Conservation (phyloP, 2,797 vertebrate genomes). For the Xenopus petersii region DNA sequence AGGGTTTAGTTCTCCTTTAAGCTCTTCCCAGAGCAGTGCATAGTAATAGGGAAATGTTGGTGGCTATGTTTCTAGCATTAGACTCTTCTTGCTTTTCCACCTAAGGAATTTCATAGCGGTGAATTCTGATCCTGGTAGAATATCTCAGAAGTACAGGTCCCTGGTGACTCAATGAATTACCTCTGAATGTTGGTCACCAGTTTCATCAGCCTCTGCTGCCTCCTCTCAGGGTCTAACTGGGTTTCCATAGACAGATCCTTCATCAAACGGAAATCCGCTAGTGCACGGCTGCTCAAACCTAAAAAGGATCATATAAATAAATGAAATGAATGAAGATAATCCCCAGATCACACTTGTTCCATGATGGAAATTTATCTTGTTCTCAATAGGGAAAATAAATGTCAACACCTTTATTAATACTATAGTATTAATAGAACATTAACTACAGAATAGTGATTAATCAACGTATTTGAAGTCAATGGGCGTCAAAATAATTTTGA, state of each 20-base stretch:
- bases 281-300: constrained; percentile 53
- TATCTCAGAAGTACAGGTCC: background rate
- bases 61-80: too few relatives aligned
- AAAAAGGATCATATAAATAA: background rate
- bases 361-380: background rate
- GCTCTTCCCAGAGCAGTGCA: too few relatives aligned
- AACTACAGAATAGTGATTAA: too few relatives aligned
- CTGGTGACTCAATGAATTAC: constrained; percentile 44
- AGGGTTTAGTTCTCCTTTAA: too few relatives aligned
- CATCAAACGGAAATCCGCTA: constrained; percentile 59
- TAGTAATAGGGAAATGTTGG: too few relatives aligned
- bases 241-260: constrained; percentile 57
- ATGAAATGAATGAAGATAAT: background rate
- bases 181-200: constrained; percentile 60
- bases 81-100: background rate
- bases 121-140: background rate
- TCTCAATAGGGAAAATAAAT: too few relatives aligned
- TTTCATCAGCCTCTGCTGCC: constrained; percentile 56
- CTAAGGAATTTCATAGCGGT: background rate
- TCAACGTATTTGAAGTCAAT: too few relatives aligned
- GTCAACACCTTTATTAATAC: too few relatives aligned
- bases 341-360: background rate
- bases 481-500: too few relatives aligned
- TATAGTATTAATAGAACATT: too few relatives aligned
- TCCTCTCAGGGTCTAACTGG: constrained; percentile 50